A percentile compares a stretch with the other conserved stretches of the same genome.
phyloP scores from a whole-genome alignment of 2,113 vertebrate genomes.

The Syrmaticus mikado region DNA sequence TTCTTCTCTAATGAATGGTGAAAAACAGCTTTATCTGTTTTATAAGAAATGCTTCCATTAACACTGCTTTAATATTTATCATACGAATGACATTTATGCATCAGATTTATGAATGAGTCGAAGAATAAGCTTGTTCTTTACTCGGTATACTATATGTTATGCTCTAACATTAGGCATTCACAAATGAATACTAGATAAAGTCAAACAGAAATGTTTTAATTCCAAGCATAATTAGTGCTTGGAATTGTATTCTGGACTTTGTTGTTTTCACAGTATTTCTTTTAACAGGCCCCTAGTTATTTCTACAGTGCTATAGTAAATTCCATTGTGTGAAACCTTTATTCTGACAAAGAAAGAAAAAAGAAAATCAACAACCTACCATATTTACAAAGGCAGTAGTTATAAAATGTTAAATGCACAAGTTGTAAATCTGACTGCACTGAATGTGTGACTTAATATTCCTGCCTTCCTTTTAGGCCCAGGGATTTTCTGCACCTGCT shows the following conservation, averaged over 20 bases:
- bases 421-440: not conserved
- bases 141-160: not conserved
- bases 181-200: not conserved
- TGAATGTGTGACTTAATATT: not conserved
- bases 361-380: too few species aligned
- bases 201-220: not conserved
- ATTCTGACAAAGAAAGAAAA: not conserved
- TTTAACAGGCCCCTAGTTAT: not conserved
- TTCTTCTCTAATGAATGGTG: not conserved
- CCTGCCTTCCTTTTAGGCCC: not conserved
- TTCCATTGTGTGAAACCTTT: not conserved
- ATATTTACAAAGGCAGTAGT: not conserved
- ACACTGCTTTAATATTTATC: not conserved
- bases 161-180: not conserved
- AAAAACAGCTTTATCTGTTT: not conserved
- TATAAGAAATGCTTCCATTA: not conserved
- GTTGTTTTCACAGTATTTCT: not conserved
- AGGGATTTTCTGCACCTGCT: not conserved
- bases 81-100: not conserved
- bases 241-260: not conserved
- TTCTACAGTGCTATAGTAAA: not conserved
- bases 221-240: not conserved
- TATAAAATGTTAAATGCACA: not conserved
- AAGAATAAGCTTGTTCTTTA: not conserved
- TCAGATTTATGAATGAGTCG: not conserved